Percentiles rank a stretch among this genome's conserved stretches.
phyloP scores from a whole-genome alignment of 2,888 invertebrate genomes.

The Eilema sororculum region DNA sequence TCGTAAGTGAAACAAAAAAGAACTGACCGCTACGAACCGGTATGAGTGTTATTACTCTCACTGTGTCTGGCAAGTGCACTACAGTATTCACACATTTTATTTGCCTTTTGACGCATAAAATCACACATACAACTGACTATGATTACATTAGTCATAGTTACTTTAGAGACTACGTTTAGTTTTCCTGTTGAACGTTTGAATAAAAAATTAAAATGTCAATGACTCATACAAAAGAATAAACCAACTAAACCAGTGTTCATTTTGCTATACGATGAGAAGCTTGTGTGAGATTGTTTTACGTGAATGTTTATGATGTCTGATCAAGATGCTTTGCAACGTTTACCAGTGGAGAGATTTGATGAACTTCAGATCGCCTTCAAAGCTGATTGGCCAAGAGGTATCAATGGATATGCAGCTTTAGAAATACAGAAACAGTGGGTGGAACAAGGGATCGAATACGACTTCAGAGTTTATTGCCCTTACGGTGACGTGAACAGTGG shows the following conservation, averaged over 20 bases:
- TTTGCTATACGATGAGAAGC: not conserved
- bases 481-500: conserved; percentile 66
- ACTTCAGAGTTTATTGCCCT: conserved; percentile 71
- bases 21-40: not conserved
- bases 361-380: conserved; percentile 55
- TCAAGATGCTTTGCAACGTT: conserved; percentile 42
- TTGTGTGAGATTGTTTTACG: conserved; percentile 6
- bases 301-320: conserved; percentile 23
- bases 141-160: not conserved
- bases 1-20: not conserved
- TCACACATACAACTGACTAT: not conserved
- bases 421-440: conserved; percentile 66
- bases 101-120: too few relatives aligned
- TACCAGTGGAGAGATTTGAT: conserved; percentile 58
- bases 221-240: not conserved
- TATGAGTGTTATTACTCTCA: not conserved
- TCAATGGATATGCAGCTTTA: conserved; percentile 67
- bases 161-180: not conserved
- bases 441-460: conserved; percentile 54
- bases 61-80: not conserved
- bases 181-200: not conserved
- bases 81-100: not conserved
- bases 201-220: not conserved
- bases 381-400: conserved; percentile 62
- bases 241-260: conserved; percentile 7